Evolutionary conservation across 2,797 vertebrate genomes (phyloP).

Genomic region (Neosalanx taihuensis): DNA sequence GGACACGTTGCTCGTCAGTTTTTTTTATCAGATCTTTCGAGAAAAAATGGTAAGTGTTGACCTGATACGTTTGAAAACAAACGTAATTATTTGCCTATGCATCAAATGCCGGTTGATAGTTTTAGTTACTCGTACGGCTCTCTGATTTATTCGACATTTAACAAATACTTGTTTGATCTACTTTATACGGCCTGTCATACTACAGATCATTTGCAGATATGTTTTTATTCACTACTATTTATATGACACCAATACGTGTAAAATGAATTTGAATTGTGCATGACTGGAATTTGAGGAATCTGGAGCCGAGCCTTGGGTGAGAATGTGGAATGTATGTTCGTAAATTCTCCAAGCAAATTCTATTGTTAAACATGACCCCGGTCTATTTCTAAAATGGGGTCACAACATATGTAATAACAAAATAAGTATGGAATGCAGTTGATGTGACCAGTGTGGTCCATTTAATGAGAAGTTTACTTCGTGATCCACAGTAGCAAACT

Average conservation of each 20-base stretch:
- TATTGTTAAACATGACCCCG: background rate
- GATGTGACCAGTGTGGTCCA: background rate
- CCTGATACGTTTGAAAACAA: too few relatives aligned
- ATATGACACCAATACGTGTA: background rate
- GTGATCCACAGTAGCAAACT: background rate
- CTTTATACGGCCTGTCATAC: too few relatives aligned
- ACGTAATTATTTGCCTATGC: too few relatives aligned
- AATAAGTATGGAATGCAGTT: background rate
- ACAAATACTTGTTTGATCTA: background rate
- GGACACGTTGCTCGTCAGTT: conserved; percentile 66
- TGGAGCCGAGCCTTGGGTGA: conserved; percentile 11
- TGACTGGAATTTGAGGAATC: conserved; percentile 32
- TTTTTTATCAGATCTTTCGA: conserved; percentile 7
- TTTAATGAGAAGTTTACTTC: background rate
- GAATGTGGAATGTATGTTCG: conserved; percentile 17
- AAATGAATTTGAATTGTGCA: background rate
- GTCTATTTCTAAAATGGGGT: background rate
- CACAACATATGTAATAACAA: background rate
- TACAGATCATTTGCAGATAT: too few relatives aligned
- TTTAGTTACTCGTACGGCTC: too few relatives aligned
- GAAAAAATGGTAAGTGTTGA: conserved; percentile 56
- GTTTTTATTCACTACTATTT: background rate
- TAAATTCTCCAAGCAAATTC: conserved; percentile 1
- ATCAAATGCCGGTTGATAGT: too few relatives aligned
- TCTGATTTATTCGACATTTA: background rate